Evolutionary conservation across 1,140 invertebrate genomes (phyloP), one percentile per base, ranked within the genome.

Genomic region (Stegodyphus dumicola): DNA sequence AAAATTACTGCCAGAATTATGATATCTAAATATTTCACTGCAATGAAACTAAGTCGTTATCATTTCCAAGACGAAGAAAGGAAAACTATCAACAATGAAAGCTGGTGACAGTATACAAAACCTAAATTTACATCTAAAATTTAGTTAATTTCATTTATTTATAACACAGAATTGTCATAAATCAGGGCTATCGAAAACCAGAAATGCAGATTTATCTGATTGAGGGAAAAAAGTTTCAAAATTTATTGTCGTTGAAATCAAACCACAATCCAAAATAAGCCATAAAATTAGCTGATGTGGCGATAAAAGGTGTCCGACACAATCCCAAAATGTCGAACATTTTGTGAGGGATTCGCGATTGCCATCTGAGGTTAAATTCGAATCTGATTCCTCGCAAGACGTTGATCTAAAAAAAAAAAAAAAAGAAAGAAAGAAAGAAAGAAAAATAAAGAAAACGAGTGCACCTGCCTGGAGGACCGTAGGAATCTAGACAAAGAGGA

Each of bases 321-420:
- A 78, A 67, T 67, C 11, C 65, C 60, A 49, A 71, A 78, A 67
- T 69, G 53, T 69, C 52, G 77, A 78, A 78, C 18, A 78, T 33
- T 33, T 33, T 33, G 33, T 33, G 33, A 3, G 33, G 33, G 65
- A 53, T 71, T 54, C 17, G 60, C 75, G 56, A 60, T 65, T 54
- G 51, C 77, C 77, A 80, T 80, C 77, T 80, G 77, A 66, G 77
- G 77, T 71, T 80, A 70, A 80, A 80, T 78, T 78, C 77, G 77
- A 67, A 78, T 65, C 64, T 69, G 77, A 78, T 78, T 78, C 77
- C 3, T 49, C 10, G 51, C 15, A 6, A 11, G 77, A 80, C 71
- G 77, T 80, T 80, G 77, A 80, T 80, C 77, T 80, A 80, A 67
- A 67, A 80, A 80, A 33, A 33, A 33, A 33, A 33, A 33, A 33